phyloP scores from a whole-genome alignment of 1,140 invertebrate species.

The Drosophila elegans region DNA sequence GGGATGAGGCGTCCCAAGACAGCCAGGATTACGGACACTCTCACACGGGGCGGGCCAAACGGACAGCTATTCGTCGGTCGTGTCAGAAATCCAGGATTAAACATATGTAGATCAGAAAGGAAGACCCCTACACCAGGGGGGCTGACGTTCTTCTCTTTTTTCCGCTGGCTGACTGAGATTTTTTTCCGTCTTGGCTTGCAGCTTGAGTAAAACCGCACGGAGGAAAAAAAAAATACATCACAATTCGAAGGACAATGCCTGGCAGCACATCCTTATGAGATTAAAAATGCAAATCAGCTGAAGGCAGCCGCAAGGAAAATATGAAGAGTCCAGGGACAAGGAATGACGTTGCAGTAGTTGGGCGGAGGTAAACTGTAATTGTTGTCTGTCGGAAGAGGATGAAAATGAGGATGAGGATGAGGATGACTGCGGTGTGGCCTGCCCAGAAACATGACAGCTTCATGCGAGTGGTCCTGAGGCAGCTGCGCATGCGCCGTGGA shows the following conservation, averaged over 20 bases:
- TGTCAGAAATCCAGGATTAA: conserved; percentile 81
- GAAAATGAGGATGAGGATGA: conserved; percentile 1
- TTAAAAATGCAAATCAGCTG: conserved; percentile 84
- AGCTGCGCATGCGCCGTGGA: conserved; percentile 65
- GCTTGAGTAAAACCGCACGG: conserved; percentile 59
- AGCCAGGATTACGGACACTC: conserved; percentile 45
- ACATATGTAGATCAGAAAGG: conserved; percentile 72
- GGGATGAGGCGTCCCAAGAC: conserved; percentile 39
- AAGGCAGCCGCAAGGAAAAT: conserved; percentile 70
- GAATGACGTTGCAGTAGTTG: conserved; percentile 62
- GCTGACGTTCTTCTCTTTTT: conserved; percentile 42
- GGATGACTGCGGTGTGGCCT: conserved; percentile 57
- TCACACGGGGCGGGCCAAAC: conserved; percentile 20
- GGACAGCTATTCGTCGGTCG: conserved; percentile 52
- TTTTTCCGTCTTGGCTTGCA: conserved; percentile 59
- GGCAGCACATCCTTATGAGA: conserved; percentile 82
- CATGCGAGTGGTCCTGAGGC: conserved; percentile 53
- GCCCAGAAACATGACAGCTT: conserved; percentile 82
- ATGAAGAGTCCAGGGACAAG: conserved; percentile 57
- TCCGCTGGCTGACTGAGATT: conserved; percentile 26
- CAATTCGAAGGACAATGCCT: conserved; percentile 67
- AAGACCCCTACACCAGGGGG: conserved; percentile 31
- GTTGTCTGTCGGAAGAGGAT: conserved; percentile 61
- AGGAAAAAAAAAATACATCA: conserved; percentile 43
- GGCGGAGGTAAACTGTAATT: conserved; percentile 65